These are phyloP conservation scores for Pseudoatta argentina DNA, from an alignment of 1,140 invertebrate species.

Conservation along the genomic window DNA sequence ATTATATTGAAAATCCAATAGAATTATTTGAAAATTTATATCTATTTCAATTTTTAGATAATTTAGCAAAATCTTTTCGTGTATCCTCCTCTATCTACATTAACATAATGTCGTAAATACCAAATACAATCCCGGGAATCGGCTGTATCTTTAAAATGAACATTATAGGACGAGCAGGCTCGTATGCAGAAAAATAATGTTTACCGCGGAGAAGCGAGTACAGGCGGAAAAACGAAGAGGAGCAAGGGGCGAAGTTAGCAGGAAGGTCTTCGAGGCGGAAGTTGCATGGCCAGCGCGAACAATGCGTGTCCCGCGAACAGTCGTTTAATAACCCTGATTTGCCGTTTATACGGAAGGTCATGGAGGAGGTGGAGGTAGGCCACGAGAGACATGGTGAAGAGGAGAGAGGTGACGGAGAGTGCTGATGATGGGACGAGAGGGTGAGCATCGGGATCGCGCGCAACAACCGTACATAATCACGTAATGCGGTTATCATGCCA, in stretches of 20 bases:
- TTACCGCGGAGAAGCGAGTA: conserved; percentile 1
- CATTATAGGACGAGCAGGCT: background rate
- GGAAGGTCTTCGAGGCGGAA: conserved; percentile 72
- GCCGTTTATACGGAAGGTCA: conserved; percentile 77
- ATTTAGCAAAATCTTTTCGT: no score
- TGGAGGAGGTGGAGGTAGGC: conserved; percentile 57
- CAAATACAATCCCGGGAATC: background rate
- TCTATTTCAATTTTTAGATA: no score
- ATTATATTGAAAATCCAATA: no score
- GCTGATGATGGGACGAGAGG: conserved; percentile 74
- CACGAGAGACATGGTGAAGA: conserved; percentile 8
- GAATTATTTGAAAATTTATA: no score
- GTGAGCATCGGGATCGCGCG: conserved; percentile 79
- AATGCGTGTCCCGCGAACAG: conserved; percentile 68
- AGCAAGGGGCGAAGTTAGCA: conserved; percentile 43
- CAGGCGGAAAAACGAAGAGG: conserved; percentile 38
- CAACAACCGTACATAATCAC: conserved; percentile 85
- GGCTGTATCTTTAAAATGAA: background rate
- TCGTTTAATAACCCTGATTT: conserved; percentile 81
- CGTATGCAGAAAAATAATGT: conserved; percentile 1
- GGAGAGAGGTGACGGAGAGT: conserved; percentile 66
- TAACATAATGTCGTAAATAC: background rate
- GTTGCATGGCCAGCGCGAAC: conserved; percentile 71
- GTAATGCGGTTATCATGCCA: conserved; percentile 85
- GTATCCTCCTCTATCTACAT: background rate